Conservation (phyloP, 2,888 invertebrate species). For the Dilophus febrilis region DNA sequence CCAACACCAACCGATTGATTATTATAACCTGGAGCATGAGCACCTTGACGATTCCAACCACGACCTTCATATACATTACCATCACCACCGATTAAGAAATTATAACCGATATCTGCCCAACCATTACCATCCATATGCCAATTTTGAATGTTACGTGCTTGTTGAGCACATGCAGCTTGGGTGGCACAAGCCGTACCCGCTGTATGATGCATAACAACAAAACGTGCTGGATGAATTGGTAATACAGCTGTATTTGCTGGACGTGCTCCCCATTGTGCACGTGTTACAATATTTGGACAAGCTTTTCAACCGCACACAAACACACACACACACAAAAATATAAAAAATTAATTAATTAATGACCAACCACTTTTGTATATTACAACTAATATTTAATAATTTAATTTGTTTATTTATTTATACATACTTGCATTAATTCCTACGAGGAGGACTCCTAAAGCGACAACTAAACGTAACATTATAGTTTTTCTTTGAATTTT, state of each 20-base stretch:
- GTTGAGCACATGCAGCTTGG: constrained; percentile 29
- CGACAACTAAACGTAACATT: too few species aligned
- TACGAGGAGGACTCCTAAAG: too few species aligned
- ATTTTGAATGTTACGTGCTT: constrained; percentile 40
- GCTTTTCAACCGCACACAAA: too few species aligned
- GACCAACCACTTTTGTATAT: too few species aligned
- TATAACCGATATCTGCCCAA: constrained; percentile 48
- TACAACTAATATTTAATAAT: too few species aligned
- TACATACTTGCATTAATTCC: too few species aligned
- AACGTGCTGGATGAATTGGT: constrained; percentile 37
- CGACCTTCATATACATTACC: constrained; percentile 43
- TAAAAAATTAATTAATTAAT: too few species aligned
- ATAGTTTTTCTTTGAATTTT: too few species aligned
- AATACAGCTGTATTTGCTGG: constrained; percentile 32
- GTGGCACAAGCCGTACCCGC: constrained; percentile 42
- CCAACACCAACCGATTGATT: constrained; percentile 41
- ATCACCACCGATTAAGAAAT: constrained; percentile 47
- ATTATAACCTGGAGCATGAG: constrained; percentile 44
- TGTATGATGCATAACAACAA: constrained; percentile 54
- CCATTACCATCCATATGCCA: constrained; percentile 33
- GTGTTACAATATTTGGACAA: constrained; percentile 17
- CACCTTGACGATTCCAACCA: constrained; percentile 43
- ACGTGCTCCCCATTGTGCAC: constrained; percentile 40
- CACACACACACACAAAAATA: too few species aligned
- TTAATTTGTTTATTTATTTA: too few species aligned